These are phyloP conservation scores for Theristicus caerulescens DNA, from an alignment of 2,113 vertebrate genomes.

Conservation along the genomic window DNA sequence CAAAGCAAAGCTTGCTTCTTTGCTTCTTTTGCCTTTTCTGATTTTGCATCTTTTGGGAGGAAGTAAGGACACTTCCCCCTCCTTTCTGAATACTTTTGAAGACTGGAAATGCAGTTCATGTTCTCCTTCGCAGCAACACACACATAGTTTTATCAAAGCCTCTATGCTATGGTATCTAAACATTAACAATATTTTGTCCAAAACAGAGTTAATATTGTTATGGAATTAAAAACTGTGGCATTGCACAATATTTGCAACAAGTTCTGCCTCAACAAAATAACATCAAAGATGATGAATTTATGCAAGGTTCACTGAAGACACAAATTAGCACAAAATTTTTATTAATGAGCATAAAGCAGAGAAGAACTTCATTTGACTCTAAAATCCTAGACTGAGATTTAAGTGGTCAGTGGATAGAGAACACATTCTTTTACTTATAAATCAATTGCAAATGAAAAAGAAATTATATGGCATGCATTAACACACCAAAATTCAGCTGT, in stretches of 20 bases:
- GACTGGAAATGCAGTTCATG: neutral
- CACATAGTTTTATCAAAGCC: neutral
- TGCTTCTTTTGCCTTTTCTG: neutral
- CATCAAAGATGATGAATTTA: neutral
- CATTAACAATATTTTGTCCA: neutral
- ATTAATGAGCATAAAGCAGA: neutral
- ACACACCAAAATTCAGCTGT: neutral
- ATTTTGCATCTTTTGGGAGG: neutral
- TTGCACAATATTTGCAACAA: neutral
- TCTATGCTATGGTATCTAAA: neutral
- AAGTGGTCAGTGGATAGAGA: neutral
- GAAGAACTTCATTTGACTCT: neutral
- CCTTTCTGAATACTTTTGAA: neutral
- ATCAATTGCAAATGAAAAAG: neutral
- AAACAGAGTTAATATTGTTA: neutral
- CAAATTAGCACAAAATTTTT: neutral
- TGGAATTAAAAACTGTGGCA: neutral
- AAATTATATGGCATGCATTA: neutral
- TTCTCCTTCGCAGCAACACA: neutral
- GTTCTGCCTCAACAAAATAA: neutral
- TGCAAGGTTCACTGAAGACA: neutral
- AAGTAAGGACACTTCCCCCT: neutral
- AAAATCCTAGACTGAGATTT: neutral
- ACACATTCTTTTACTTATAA: neutral
- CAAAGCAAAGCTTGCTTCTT: neutral